Base-by-base conservation (phyloP, 2,113 vertebrate genomes). In the Phycodurus eques region DNA sequence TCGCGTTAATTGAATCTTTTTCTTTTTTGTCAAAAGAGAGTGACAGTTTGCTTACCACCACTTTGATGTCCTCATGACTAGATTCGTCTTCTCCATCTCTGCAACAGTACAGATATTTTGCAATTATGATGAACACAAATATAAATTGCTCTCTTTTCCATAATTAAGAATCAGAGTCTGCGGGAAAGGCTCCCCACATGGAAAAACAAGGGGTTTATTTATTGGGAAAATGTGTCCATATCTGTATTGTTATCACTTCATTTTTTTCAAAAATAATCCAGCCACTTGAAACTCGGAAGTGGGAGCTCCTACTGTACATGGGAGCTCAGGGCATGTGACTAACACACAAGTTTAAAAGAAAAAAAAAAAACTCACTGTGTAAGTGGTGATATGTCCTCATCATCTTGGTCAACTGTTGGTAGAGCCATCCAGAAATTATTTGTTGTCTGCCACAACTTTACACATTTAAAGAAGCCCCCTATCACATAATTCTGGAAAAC, bases 401-500 rank as follows among this genome's bases (percentile, higher is more conserved):
- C 75, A 0, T 85, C 73, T 54, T 56, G 0, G 27, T 79, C 87
- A 19, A 79, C 5, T 4, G 72, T 79, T 39, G 75, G 80, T 73
- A 82, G 68, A 43, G 67, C 15, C 4, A 63, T 20, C 20, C 11
- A 0, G 54, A n/a, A 14, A 39, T 49, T 14, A 0, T 54, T 10
- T 14, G 5, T 1, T 33, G 14, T 47, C 71, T 62, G 17, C 77
- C 74, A 54, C 70, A 76, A 35, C 54, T 83, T 71, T 64, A 89
- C 44, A 68, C 81, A 86, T 67, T 80, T 81, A 44, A 92, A 88
- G 77, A 91, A 93, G 1, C 92, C 90, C 62, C 81, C 90, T 19
- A 92, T 76, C 20, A 74, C 68, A 42, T n/a, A 70, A 60, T 76
- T 69, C 93, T 94, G 81, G 5, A 62, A 73, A 68, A 5, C 44